Evolutionary conservation across 2,888 invertebrate species (phyloP), one percentile per base, ranked within the genome.

Genomic region (Caradrina clavipalpis): DNA sequence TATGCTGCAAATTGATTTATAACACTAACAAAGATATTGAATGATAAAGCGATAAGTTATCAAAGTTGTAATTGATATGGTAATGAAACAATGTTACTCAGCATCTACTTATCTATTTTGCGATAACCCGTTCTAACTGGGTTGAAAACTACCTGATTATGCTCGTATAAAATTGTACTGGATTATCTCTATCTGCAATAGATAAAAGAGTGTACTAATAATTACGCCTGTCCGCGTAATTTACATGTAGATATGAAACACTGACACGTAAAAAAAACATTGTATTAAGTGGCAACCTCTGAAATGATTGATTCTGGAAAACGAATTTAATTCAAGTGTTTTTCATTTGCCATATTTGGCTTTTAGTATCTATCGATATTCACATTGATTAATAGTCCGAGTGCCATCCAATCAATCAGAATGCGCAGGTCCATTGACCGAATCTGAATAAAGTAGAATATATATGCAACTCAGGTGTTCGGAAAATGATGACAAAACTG

Each of bases 21-120:
- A 78, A 73, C 69, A 62, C 68, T 62, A 60, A 69, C 68, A 74
- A 56, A 73, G 65, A 81, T 77, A 84, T 68, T 72, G 51, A 76
- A 68, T 71, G 81, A 80, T 82, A 82, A 74, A 51, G 62, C 66
- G 73, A 78, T 76, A 80, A 57, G 56, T 61, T 81, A 85, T 86
- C 83, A 63, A 62, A 64, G 65, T 66, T 77, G 84, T 88, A 86
- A 88, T 88, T 87, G 86, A 87, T 86, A 86, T 77, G 72, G 80
- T 86, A 83, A 83, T 73, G 83, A 84, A 86, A 87, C 76, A 80
- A 82, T 85, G 83, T 83, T 82, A 82, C 78, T 82, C 72, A 70
- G 70, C 51, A 64, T 65, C 81, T 63, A 66, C 57, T 68, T 84
- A 83, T 84, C 83, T 69, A 8, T 65, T 62, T 61, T 19, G 59